Percentiles rank a stretch among this genome's conserved stretches.
phyloP scores from a whole-genome alignment of 2,797 vertebrate genomes.

The Paramormyrops hopkinsi region DNA sequence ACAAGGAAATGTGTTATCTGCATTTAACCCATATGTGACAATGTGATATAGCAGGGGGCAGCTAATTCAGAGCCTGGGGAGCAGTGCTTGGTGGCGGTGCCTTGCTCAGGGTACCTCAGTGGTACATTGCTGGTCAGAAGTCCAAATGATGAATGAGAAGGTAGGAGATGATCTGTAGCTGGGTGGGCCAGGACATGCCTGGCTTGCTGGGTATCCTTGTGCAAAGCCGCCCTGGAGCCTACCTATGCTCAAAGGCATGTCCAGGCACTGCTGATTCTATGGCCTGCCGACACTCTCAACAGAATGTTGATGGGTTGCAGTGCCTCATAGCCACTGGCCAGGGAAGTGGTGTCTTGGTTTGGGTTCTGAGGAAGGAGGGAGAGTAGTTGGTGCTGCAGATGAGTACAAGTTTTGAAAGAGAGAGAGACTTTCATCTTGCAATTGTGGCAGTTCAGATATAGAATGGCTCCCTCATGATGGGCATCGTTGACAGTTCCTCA shows the following conservation, averaged over 20 bases:
- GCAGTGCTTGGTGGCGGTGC: too few species aligned
- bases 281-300: slow-evolving; percentile 35
- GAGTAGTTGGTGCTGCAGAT: not conserved
- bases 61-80: too few species aligned
- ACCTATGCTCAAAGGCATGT: slow-evolving; percentile 52
- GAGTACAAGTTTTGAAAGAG: not conserved
- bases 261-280: slow-evolving; percentile 53
- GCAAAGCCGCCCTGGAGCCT: slow-evolving; percentile 44
- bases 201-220: slow-evolving; percentile 37
- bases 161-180: slow-evolving; percentile 17
- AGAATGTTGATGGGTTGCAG: slow-evolving; percentile 47
- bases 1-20: too few species aligned
- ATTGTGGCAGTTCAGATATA: not conserved
- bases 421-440: not conserved
- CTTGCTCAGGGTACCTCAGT: too few species aligned
- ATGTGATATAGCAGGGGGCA: too few species aligned
- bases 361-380: not conserved
- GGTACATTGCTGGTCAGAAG: not conserved
- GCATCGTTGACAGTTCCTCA: not conserved
- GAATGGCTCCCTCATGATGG: not conserved
- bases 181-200: not conserved
- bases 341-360: not conserved
- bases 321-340: not conserved
- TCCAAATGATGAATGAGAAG: slow-evolving; percentile 7
- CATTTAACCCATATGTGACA: too few species aligned